Conservation (phyloP, 2,797 vertebrate species). For the Kryptopterus vitreolus region DNA sequence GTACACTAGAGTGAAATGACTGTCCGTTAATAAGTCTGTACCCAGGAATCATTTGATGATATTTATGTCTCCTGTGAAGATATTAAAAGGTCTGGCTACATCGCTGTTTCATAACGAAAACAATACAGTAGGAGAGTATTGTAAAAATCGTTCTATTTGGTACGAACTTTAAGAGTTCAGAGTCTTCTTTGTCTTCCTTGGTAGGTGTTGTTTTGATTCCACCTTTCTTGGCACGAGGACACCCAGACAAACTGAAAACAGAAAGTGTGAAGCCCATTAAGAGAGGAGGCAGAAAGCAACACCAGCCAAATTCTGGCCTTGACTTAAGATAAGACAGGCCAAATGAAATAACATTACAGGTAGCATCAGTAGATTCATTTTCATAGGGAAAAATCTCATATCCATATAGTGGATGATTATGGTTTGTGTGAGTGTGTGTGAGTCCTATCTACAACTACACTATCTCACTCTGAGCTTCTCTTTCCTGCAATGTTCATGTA, state of each 20-base stretch:
- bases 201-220: conserved; percentile 95
- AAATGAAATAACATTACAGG: conserved; percentile 31
- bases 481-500: conserved; percentile 53
- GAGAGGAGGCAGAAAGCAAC: conserved; percentile 71
- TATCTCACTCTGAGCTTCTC: conserved; percentile 72
- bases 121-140: conserved; percentile 66
- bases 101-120: conserved; percentile 49
- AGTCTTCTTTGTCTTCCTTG: conserved; percentile 98
- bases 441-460: conserved; percentile 67
- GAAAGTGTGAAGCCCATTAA: conserved; percentile 82
- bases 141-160: conserved; percentile 74
- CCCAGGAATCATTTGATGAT: not conserved
- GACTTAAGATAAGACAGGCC: conserved; percentile 36
- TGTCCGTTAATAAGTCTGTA: conserved; percentile 55
- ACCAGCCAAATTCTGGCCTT: conserved; percentile 30
- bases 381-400: conserved; percentile 35
- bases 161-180: conserved; percentile 99
- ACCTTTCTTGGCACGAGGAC: conserved; percentile 99
- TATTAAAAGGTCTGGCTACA: conserved; percentile 13
- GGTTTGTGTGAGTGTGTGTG: conserved; percentile 51
- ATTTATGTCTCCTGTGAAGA: not conserved
- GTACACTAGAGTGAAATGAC: conserved; percentile 64
- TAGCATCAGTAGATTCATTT: conserved; percentile 5
- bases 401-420: conserved; percentile 42
- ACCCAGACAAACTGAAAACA: conserved; percentile 97